Conservation (phyloP, 2,113 vertebrate genomes). For the Mola mola region DNA sequence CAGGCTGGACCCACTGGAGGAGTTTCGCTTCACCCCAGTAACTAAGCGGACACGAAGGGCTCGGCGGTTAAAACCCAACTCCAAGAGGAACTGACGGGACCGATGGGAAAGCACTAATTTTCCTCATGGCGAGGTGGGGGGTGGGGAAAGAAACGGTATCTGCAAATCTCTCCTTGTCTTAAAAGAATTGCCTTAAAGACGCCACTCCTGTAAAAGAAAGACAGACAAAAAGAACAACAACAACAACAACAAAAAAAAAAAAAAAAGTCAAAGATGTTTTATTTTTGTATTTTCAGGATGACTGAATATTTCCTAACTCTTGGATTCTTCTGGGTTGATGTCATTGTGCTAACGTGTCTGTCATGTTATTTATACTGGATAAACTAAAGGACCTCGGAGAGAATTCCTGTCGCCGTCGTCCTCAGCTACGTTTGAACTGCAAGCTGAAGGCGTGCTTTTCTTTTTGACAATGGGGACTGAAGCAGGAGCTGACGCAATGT, state of each 20-base stretch:
- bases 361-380: conserved; percentile 86
- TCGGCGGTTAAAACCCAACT: conserved; percentile 80
- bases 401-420: conserved; percentile 58
- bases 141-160: conserved; percentile 11
- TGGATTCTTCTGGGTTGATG: conserved; percentile 80
- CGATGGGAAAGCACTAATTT: conserved; percentile 55
- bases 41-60: conserved; percentile 86
- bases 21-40: conserved; percentile 85
- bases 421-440: conserved; percentile 69
- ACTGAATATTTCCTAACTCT: conserved; percentile 77
- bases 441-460: conserved; percentile 63
- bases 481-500: conserved; percentile 64
- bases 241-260: conserved; percentile 22
- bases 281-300: conserved; percentile 85
- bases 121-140: conserved; percentile 3
- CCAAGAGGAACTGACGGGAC: conserved; percentile 74
- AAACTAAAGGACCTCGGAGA: conserved; percentile 75
- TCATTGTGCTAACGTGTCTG: conserved; percentile 75
- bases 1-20: conserved; percentile 76
- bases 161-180: conserved; percentile 66
- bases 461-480: conserved; percentile 65
- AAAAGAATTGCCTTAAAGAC: conserved; percentile 68
- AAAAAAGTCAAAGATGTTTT: conserved; percentile 80
- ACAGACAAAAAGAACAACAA: conserved; percentile 54
- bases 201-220: conserved; percentile 59